Conservation (phyloP, 2,113 vertebrate species). For the Lophura nycthemera region DNA sequence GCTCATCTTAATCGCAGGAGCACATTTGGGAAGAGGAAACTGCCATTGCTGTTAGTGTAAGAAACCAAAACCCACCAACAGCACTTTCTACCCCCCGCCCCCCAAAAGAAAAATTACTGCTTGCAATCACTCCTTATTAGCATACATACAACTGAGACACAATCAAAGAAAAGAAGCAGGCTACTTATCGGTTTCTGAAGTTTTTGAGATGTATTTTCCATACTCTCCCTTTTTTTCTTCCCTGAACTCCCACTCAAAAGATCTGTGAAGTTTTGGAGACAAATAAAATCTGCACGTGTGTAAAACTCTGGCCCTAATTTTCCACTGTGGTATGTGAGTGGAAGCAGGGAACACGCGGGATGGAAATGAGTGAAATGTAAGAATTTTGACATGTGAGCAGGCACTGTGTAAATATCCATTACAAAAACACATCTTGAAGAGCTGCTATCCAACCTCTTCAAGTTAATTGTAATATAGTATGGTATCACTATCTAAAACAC, state of each 20-base stretch:
- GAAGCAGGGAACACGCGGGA: not conserved
- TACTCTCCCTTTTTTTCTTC: not conserved
- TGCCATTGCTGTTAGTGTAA: not conserved
- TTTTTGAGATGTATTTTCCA: not conserved
- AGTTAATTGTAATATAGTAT: not conserved
- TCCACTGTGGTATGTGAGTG: not conserved
- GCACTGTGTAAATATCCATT: not conserved
- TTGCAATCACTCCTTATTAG: not conserved
- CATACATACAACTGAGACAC: not conserved
- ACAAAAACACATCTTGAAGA: not conserved
- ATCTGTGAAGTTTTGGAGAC: not conserved
- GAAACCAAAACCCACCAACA: not conserved
- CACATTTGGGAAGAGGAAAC: not conserved
- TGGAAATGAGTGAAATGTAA: not conserved
- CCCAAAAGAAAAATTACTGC: not conserved
- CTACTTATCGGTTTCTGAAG: not conserved
- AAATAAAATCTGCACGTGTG: not conserved
- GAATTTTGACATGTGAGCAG: not conserved
- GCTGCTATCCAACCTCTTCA: not conserved
- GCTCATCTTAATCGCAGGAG: not conserved
- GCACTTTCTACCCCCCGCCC: too few species aligned
- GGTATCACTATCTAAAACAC: not conserved
- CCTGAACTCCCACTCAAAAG: not conserved
- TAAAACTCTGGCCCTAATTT: not conserved
- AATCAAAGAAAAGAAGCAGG: not conserved